A percentile compares a stretch with the other conserved stretches of the same genome.
Conservation (phyloP, 2,113 vertebrate genomes). For the Silurus asotus region DNA sequence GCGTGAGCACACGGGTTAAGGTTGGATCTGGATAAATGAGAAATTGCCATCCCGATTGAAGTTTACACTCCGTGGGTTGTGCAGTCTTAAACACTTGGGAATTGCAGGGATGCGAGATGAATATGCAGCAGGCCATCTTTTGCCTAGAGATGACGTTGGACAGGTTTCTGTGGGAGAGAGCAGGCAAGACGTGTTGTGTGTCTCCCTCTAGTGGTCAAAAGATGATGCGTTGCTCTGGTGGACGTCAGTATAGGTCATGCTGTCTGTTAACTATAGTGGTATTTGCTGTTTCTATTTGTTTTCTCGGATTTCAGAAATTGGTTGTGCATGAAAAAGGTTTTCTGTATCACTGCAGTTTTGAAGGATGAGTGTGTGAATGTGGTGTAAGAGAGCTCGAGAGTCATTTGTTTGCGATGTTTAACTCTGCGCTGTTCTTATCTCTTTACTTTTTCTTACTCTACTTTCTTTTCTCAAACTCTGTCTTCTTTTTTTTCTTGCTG, state of each 20-base stretch:
- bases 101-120: constrained; percentile 44
- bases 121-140: constrained; percentile 47
- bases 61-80: constrained; percentile 50
- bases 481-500: constrained; percentile 7
- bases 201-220: constrained; percentile 50
- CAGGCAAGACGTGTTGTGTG: constrained; percentile 25
- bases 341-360: neutral
- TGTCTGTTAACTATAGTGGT: neutral
- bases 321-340: neutral
- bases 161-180: neutral
- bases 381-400: constrained; percentile 20
- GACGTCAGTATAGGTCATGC: neutral
- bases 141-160: constrained; percentile 14
- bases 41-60: constrained; percentile 55
- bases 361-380: constrained; percentile 42
- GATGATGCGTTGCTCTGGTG: neutral
- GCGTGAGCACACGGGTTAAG: constrained; percentile 22
- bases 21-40: constrained; percentile 46
- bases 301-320: neutral
- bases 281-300: neutral
- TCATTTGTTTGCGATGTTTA: neutral
- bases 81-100: constrained; percentile 51
- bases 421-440: constrained; percentile 33
- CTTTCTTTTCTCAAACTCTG: constrained; percentile 25
- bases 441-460: constrained; percentile 3